Evolutionary conservation across 2,888 invertebrate genomes (phyloP).

Genomic region (Tholera decimalis): DNA sequence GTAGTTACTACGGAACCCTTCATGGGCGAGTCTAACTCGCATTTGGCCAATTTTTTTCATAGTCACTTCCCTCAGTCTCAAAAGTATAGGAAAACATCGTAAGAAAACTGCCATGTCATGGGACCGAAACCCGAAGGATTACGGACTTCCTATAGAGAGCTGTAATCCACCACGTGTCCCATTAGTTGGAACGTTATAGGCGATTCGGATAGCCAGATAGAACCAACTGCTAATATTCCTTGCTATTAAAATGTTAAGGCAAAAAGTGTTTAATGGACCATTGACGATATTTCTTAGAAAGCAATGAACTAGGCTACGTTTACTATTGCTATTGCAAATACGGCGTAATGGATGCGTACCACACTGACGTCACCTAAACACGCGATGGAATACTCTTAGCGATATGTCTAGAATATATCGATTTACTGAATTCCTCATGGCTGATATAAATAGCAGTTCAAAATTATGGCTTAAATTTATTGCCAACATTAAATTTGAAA

Average conservation of each 20-base stretch:
- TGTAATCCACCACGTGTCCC: too few relatives aligned
- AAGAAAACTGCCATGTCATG: too few relatives aligned
- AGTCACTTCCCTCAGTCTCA: too few relatives aligned
- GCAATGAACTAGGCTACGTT: constrained; percentile 56
- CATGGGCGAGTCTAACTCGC: too few relatives aligned
- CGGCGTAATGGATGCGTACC: constrained; percentile 57
- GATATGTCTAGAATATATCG: constrained; percentile 1
- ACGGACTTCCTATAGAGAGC: too few relatives aligned
- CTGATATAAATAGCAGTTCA: not conserved
- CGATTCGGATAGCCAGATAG: too few relatives aligned
- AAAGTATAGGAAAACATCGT: too few relatives aligned
- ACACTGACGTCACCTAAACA: constrained; percentile 49
- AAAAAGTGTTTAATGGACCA: constrained; percentile 43
- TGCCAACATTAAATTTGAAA: too few relatives aligned
- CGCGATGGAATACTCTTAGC: constrained; percentile 28
- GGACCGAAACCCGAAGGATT: too few relatives aligned
- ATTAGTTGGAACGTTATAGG: too few relatives aligned
- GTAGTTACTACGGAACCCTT: too few relatives aligned
- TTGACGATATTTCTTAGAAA: constrained; percentile 54
- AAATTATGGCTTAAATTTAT: not conserved
- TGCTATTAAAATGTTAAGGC: constrained; percentile 12
- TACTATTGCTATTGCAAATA: constrained; percentile 60
- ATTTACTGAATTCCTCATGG: not conserved
- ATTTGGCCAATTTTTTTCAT: too few relatives aligned
- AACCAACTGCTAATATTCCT: not conserved